Percentiles rank a stretch among this genome's conserved stretches.
Evolutionary conservation across 2,113 vertebrate genomes (phyloP).

Genomic region (Centropristis striata): DNA sequence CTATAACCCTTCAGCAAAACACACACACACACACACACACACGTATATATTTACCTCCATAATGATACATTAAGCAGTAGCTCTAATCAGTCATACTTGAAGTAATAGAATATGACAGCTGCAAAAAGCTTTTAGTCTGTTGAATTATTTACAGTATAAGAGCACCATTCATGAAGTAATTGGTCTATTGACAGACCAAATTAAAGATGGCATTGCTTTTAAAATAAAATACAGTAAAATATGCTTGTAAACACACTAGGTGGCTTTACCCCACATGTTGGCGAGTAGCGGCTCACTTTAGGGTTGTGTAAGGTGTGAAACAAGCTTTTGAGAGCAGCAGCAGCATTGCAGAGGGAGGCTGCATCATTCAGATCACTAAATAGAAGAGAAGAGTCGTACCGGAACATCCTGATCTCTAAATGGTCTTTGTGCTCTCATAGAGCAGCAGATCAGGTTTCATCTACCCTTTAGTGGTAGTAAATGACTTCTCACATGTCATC

Average conservation of each 20-base stretch:
- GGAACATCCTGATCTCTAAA: slow-evolving; percentile 40
- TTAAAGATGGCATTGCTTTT: not conserved
- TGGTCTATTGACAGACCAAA: slow-evolving; percentile 5
- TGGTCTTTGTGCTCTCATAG: slow-evolving; percentile 19
- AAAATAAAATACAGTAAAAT: not conserved
- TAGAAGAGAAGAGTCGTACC: slow-evolving; percentile 36
- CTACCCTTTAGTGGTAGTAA: not conserved
- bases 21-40: not conserved
- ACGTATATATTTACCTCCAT: not conserved
- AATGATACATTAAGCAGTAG: not conserved
- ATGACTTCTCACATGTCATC: slow-evolving; percentile 34
- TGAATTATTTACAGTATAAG: slow-evolving; percentile 19
- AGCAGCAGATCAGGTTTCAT: slow-evolving; percentile 19
- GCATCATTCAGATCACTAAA: slow-evolving; percentile 41
- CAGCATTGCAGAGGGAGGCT: slow-evolving; percentile 73
- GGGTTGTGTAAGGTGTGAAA: slow-evolving; percentile 61
- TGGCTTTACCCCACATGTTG: slow-evolving; percentile 19
- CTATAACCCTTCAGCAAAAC: not conserved
- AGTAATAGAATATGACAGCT: slow-evolving; percentile 12
- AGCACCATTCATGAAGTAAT: slow-evolving; percentile 6
- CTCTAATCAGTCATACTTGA: not conserved
- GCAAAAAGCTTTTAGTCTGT: not conserved
- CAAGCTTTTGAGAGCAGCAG: slow-evolving; percentile 37
- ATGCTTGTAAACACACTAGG: not conserved
- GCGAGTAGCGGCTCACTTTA: slow-evolving; percentile 6